Evolutionary conservation across 1,140 invertebrate species (phyloP).

Genomic region (Sarcophaga bullata): DNA sequence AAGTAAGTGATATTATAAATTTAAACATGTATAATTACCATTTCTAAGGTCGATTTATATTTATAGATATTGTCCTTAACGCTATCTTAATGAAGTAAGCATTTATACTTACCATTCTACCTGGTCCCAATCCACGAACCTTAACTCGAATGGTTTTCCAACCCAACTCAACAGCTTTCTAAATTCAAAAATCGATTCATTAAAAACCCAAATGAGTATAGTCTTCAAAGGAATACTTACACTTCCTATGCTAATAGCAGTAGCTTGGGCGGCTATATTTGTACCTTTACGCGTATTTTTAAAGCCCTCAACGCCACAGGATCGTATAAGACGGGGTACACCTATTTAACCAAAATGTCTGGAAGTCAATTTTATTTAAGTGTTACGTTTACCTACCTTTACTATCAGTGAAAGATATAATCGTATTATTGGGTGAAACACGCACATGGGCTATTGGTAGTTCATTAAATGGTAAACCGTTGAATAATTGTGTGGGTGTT

Average conservation of each 20-base stretch:
- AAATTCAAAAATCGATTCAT: constrained; percentile 43
- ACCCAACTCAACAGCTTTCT: constrained; percentile 80
- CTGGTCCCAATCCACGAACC: constrained; percentile 85
- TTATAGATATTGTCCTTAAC: no score
- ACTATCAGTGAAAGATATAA: constrained; percentile 77
- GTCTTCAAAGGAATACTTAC: constrained; percentile 47
- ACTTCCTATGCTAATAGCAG: constrained; percentile 74
- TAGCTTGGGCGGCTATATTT: constrained; percentile 94
- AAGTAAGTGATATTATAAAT: no score
- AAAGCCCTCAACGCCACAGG: constrained; percentile 92
- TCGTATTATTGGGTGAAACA: constrained; percentile 87
- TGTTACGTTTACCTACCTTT: constrained; percentile 67
- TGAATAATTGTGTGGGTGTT: constrained; percentile 78
- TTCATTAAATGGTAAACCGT: constrained; percentile 81
- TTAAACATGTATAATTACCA: no score
- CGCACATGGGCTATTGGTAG: constrained; percentile 85
- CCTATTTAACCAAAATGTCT: constrained; percentile 63
- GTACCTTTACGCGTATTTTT: constrained; percentile 95
- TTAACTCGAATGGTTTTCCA: constrained; percentile 78
- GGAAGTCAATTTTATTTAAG: background rate
- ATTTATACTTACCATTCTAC: constrained; percentile 79
- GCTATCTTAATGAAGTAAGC: background rate
- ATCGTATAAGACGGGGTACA: constrained; percentile 70
- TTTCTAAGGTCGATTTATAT: no score
- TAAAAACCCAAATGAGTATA: background rate